Base-by-base conservation (phyloP, 2,113 vertebrate species). In the Montifringilla adamsi region DNA sequence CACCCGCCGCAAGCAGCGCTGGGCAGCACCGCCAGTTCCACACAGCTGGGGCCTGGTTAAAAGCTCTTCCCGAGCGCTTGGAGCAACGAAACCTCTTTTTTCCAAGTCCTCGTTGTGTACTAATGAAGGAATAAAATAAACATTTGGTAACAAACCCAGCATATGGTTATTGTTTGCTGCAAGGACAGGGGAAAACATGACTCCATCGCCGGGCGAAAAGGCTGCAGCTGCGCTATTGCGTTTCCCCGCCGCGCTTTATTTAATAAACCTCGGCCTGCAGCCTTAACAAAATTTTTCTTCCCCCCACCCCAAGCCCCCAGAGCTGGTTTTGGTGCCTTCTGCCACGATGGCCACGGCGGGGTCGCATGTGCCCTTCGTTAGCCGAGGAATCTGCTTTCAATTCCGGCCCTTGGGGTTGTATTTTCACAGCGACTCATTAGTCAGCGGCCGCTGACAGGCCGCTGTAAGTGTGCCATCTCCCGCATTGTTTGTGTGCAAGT, bases 401-500 rank as follows among this genome's bases (percentile, higher is more conserved):
- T 98, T 83, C 73, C 7, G 73, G 95, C 75, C 83, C 95, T 94
- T 97, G 52, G 73, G 95, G 95, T 80, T 97, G 97, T 97, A 80
- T 97, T 98, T 98, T 97, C 96, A n/a, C 97, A 93, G 92, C 35
- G 70, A 96, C 93, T 96, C 96, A 96, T 98, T 97, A 97, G 97
- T 98, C 98, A 98, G 94, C 92, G 17, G 70, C 96, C 84, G 96
- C 75, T 98, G 98, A 98, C 98, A 98, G 95, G 91, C 95, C 22
- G 89, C 97, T 98, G 97, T 97, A 81, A 50, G 91, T 44, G 94
- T 97, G 98, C 98, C 98, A 98, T 98, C 97, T 93, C 95, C 89
- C 95, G 95, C 97, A 98, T 98, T 98, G 98, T 98, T 98, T 97
- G 95, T 92, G 93, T 91, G 98, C 97, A 96, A 98, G 97, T 93